A percentile compares a stretch with the other conserved stretches of the same genome.
Conservation (phyloP, 2,113 vertebrate species). For the Cyphomyrus plagiostoma region DNA sequence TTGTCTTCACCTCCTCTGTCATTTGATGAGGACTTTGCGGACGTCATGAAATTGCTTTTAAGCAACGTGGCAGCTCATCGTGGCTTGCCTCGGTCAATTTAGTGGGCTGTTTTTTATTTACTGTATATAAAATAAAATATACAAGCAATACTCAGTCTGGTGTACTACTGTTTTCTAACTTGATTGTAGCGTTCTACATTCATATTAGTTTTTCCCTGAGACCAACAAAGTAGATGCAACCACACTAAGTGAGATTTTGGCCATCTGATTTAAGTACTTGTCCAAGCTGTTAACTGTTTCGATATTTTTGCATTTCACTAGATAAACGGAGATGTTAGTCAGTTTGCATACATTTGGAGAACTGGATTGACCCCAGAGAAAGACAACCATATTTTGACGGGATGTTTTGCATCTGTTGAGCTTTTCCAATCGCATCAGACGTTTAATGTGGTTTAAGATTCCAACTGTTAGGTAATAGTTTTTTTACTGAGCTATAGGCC, state of each 20-base stretch:
- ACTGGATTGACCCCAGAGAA: background rate
- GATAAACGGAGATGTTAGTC: background rate
- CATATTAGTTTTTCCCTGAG: background rate
- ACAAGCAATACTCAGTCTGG: constrained; percentile 54
- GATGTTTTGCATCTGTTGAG: background rate
- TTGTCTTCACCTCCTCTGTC: background rate
- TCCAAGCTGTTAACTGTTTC: background rate
- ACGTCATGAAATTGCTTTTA: constrained; percentile 32
- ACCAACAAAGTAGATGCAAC: background rate
- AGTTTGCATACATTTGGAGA: background rate
- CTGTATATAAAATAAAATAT: constrained; percentile 74
- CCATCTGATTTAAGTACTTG: background rate
- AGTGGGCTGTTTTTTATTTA: constrained; percentile 65
- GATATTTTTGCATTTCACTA: background rate
- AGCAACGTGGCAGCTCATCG: constrained; percentile 51
- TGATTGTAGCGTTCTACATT: background rate
- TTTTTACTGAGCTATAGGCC: background rate
- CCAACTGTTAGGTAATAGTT: background rate
- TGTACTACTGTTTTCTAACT: background rate
- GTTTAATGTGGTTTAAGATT: background rate
- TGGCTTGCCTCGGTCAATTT: constrained; percentile 50
- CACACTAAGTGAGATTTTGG: background rate
- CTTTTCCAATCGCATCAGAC: background rate
- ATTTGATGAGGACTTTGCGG: constrained; percentile 28
- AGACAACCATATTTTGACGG: background rate